Conservation (phyloP, 2,888 invertebrate species). For the Eupithecia abbreviata region DNA sequence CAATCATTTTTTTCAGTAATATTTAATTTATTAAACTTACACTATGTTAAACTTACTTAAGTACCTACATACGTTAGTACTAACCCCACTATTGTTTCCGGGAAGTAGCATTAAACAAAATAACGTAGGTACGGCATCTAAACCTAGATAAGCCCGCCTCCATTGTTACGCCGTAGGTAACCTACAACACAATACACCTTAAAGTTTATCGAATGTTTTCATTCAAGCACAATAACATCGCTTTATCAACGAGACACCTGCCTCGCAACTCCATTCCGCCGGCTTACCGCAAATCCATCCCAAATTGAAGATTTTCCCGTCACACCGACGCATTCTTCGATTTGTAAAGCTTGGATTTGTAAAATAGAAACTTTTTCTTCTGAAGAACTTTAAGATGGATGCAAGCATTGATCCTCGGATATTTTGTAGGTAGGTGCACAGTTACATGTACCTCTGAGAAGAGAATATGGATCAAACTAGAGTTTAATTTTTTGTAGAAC, state of each 20-base stretch:
- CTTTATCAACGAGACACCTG: conserved; percentile 42
- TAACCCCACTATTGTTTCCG: not conserved
- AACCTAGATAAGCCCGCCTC: not conserved
- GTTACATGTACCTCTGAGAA: no score
- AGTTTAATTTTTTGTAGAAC: no score
- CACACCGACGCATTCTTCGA: conserved; percentile 34
- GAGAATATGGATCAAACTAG: no score
- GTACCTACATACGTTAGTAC: not conserved
- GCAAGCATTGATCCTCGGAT: not conserved
- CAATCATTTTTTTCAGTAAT: no score
- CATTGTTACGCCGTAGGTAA: not conserved
- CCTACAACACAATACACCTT: not conserved
- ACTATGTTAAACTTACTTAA: not conserved
- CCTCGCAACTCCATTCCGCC: conserved; percentile 53
- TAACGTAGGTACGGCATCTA: not conserved
- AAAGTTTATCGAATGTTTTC: conserved; percentile 9
- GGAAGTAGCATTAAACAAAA: not conserved
- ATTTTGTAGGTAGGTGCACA: not conserved
- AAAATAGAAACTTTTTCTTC: not conserved
- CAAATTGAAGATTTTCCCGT: conserved; percentile 61
- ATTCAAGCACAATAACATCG: conserved; percentile 16
- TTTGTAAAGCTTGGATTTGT: conserved; percentile 23
- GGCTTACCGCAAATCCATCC: conserved; percentile 58
- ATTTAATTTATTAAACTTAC: no score
- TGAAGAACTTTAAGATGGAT: not conserved